Percentiles rank a stretch among this genome's conserved stretches.
These are phyloP conservation scores for Graphium colonna DNA, from an alignment of 2,888 invertebrate genomes.

Conservation along the genomic window DNA sequence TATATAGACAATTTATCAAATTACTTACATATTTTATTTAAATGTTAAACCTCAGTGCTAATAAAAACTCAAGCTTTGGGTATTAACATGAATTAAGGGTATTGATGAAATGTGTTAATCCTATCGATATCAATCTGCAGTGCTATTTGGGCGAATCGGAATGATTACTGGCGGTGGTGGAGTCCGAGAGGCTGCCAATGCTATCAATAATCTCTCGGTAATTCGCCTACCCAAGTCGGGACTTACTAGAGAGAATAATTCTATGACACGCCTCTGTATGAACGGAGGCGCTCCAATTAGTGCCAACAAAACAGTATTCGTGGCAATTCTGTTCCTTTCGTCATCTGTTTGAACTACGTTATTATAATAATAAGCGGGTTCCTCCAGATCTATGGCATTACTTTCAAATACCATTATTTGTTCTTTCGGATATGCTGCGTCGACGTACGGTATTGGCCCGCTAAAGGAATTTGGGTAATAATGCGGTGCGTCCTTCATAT, in stretches of 20 bases:
- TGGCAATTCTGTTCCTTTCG: constrained; percentile 32
- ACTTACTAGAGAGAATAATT: constrained; percentile 87
- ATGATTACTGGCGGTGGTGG: not conserved
- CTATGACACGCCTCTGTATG: constrained; percentile 87
- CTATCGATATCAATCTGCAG: not conserved
- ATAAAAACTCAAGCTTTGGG: no score
- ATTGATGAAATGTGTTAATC: no score
- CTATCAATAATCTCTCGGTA: constrained; percentile 7
- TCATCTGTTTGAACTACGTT: constrained; percentile 41
- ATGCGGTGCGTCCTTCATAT: constrained; percentile 93
- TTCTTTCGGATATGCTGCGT: constrained; percentile 45
- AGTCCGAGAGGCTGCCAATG: not conserved
- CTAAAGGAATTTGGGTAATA: constrained; percentile 96
- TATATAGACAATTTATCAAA: no score
- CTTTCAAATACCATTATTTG: constrained; percentile 38
- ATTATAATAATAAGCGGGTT: constrained; percentile 86
- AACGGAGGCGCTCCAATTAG: constrained; percentile 44
- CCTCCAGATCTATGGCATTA: constrained; percentile 59
- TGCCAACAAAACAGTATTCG: constrained; percentile 27
- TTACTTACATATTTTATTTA: no score
- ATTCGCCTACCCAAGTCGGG: constrained; percentile 82
- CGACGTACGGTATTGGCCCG: constrained; percentile 86
- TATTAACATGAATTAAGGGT: no score
- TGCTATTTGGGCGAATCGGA: not conserved
- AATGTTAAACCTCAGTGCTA: no score